Conservation (phyloP, 2,797 vertebrate species). For the Aplochiton taeniatus region DNA sequence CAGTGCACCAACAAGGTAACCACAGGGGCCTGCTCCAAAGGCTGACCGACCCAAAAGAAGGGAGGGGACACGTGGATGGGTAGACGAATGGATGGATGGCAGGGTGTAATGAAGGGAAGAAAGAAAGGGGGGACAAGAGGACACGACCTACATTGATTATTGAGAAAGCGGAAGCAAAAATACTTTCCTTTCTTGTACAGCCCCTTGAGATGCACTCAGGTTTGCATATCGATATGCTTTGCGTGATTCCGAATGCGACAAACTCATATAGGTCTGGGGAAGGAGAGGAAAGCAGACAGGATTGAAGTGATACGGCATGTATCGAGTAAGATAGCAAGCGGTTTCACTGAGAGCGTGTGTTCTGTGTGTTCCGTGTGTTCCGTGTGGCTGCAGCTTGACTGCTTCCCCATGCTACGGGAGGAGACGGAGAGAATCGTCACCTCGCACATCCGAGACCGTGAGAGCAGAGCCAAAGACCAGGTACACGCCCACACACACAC, state of each 20-base stretch:
- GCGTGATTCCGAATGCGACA: no score
- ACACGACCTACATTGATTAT: no score
- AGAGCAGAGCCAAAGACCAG: conserved; percentile 93
- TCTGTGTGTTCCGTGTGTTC: no score
- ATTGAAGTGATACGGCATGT: not conserved
- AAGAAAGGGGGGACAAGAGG: not conserved
- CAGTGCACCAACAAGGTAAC: conserved; percentile 92
- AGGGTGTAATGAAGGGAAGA: not conserved
- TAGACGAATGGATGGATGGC: not conserved
- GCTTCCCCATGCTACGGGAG: conserved; percentile 88
- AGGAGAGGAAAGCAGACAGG: not conserved
- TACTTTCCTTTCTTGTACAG: no score
- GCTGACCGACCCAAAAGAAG: no score
- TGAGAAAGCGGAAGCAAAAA: no score
- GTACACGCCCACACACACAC: conserved; percentile 53
- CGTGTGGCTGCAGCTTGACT: conserved; percentile 80
- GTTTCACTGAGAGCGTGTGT: not conserved
- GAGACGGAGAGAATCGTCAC: conserved; percentile 95
- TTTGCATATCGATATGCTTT: no score
- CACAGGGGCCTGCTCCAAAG: not conserved
- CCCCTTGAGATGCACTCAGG: no score
- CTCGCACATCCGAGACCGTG: conserved; percentile 88
- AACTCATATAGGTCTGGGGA: no score
- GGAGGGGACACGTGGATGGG: no score
- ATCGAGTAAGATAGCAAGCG: no score